Evolutionary conservation across 1,140 invertebrate species (phyloP).

Genomic region (Aporrectodea caliginosa): DNA sequence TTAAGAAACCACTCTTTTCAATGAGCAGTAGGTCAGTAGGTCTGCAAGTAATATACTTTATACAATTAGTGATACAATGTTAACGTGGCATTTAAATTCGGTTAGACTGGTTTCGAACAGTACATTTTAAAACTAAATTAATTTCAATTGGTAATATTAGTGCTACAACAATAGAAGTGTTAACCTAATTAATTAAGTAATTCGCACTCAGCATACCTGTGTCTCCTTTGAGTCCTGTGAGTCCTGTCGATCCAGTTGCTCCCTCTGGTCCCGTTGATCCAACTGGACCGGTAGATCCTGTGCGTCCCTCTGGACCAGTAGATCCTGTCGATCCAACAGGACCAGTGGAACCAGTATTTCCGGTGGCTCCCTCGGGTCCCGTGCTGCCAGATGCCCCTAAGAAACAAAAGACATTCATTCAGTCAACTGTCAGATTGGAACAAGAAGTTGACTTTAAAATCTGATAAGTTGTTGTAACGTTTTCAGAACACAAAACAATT

Average conservation of each 20-base stretch:
- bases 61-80: not conserved
- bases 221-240: not conserved
- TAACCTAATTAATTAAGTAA: not conserved
- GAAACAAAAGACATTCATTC: too few species aligned
- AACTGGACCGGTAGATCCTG: conserved; percentile 9
- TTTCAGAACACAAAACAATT: too few species aligned
- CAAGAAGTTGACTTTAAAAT: too few species aligned
- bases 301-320: not conserved
- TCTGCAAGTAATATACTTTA: too few species aligned
- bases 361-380: conserved; percentile 6
- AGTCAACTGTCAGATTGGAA: too few species aligned
- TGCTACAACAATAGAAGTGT: not conserved
- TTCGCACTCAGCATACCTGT: not conserved
- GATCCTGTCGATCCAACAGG: not conserved
- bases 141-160: not conserved
- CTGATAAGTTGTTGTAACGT: too few species aligned
- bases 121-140: not conserved
- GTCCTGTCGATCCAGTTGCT: conserved; percentile 2
- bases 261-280: conserved; percentile 21
- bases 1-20: too few species aligned
- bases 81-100: not conserved
- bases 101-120: not conserved
- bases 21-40: too few species aligned
- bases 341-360: conserved; percentile 1
- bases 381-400: not conserved